Conservation (phyloP, 2,797 vertebrate species). For the Myotis planiceps region DNA sequence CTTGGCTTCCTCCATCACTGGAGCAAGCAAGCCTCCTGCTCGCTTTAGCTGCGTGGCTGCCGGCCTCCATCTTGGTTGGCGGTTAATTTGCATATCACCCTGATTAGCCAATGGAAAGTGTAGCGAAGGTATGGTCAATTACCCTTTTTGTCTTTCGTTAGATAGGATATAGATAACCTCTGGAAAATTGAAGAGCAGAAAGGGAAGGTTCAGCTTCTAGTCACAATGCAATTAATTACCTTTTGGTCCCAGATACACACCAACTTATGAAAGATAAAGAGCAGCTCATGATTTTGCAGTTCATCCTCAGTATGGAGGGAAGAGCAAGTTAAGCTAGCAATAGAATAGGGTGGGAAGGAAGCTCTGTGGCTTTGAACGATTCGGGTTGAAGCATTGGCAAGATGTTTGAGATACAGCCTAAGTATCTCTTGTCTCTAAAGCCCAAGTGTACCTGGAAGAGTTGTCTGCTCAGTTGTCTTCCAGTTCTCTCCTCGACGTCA, state of each 20-base stretch:
- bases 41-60: too few species aligned
- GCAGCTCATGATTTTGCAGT: neutral
- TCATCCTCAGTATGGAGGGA: neutral
- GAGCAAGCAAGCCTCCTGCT: too few species aligned
- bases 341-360: neutral
- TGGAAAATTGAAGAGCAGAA: slow-evolving; percentile 3
- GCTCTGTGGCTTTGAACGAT: neutral
- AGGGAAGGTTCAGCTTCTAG: neutral
- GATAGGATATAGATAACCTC: neutral
- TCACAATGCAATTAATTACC: neutral
- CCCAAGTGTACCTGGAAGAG: neutral
- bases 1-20: too few species aligned
- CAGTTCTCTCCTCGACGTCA: neutral
- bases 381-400: neutral
- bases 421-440: too few species aligned
- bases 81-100: too few species aligned
- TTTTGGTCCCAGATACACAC: neutral
- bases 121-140: too few species aligned
- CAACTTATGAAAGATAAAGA: neutral
- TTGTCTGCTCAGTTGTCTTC: neutral
- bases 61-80: too few species aligned
- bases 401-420: neutral
- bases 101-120: too few species aligned
- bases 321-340: neutral
- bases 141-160: too few species aligned